These are phyloP conservation scores for Boloria euphrosyne DNA, from an alignment of 2,888 invertebrate genomes.

Conservation along the genomic window DNA sequence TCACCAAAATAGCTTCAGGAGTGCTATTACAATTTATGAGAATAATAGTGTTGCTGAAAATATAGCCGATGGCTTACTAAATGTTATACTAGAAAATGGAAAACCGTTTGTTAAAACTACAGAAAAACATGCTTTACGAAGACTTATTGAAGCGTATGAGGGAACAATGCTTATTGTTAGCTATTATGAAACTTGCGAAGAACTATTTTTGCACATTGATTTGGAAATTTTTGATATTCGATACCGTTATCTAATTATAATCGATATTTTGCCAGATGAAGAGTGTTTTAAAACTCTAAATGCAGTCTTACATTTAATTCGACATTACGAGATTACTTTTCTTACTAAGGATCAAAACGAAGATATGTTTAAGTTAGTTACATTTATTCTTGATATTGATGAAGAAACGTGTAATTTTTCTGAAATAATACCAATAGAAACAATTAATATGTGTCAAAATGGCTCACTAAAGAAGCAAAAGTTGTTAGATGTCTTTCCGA, in stretches of 20 bases:
- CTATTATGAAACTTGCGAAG: conserved; percentile 27
- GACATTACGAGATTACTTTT: conserved; percentile 51
- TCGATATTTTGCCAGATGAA: conserved; percentile 9
- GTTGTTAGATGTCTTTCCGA: conserved; percentile 47
- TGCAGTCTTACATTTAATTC: conserved; percentile 42
- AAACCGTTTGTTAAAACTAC: conserved; percentile 31
- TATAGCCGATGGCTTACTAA: neutral
- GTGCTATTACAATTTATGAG: neutral
- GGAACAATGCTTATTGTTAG: conserved; percentile 19
- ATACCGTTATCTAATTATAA: conserved; percentile 31
- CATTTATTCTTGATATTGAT: conserved; percentile 52
- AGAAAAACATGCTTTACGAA: conserved; percentile 26
- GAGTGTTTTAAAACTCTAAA: conserved; percentile 37
- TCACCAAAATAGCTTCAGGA: neutral
- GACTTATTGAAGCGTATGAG: conserved; percentile 27
- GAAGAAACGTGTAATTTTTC: conserved; percentile 48
- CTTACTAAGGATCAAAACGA: conserved; percentile 42
- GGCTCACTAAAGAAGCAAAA: conserved; percentile 42
- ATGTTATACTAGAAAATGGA: conserved; percentile 16
- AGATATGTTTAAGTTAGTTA: conserved; percentile 43
- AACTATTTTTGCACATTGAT: conserved; percentile 3
- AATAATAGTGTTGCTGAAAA: conserved; percentile 13
- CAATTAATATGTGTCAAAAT: conserved; percentile 52
- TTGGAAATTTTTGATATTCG: conserved; percentile 14
- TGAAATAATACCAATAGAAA: conserved; percentile 36